Evolutionary conservation across 2,113 vertebrate species (phyloP).

Genomic region (Labeo catla): DNA sequence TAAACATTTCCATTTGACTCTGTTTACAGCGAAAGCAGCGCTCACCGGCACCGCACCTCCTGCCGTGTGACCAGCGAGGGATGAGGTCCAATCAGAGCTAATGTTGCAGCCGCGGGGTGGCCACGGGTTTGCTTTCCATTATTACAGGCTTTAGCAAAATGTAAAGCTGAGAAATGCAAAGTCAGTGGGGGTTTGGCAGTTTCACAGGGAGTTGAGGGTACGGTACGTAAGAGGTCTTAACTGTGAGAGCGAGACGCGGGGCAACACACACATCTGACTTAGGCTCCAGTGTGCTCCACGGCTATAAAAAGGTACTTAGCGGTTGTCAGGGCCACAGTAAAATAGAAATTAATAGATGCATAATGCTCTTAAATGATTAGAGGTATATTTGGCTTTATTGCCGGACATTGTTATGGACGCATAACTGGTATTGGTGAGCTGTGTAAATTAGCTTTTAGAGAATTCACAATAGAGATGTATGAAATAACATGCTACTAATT

Average conservation of each 20-base stretch:
- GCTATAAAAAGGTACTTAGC: constrained; percentile 26
- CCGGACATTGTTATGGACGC: neutral
- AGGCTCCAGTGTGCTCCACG: neutral
- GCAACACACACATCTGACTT: constrained; percentile 55
- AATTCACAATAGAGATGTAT: neutral
- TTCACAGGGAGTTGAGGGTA: neutral
- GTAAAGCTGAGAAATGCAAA: constrained; percentile 50
- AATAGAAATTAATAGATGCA: constrained; percentile 31
- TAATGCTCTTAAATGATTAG: constrained; percentile 18
- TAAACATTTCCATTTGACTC: constrained; percentile 49
- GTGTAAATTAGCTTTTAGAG: neutral
- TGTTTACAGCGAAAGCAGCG: constrained; percentile 39
- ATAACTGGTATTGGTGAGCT: neutral
- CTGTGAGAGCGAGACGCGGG: constrained; percentile 24
- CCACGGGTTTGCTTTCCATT: constrained; percentile 61
- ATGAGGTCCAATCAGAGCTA: constrained; percentile 60
- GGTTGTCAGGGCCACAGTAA: constrained; percentile 26
- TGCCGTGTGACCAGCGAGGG: neutral
- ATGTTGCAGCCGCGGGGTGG: constrained; percentile 54
- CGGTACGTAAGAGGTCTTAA: neutral
- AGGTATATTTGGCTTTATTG: neutral
- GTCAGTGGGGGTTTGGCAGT: neutral
- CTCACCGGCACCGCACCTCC: constrained; percentile 21
- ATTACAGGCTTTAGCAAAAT: constrained; percentile 68
- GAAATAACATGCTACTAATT: neutral